A percentile compares a stretch with the other conserved stretches of the same genome.
Conservation (phyloP, 2,113 vertebrate genomes). For the Sclerurus mexicanus region DNA sequence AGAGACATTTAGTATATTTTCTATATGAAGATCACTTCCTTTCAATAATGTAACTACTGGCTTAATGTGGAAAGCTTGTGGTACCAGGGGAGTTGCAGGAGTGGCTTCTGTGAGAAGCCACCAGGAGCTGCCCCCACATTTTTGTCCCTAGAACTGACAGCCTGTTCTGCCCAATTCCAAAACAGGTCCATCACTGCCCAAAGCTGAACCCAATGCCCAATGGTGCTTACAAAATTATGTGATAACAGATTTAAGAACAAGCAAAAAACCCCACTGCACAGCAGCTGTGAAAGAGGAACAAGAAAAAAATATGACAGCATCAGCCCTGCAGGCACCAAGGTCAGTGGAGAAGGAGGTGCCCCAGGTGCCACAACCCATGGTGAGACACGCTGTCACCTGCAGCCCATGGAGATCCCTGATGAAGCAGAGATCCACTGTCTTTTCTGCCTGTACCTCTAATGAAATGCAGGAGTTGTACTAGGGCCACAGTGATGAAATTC, state of each 20-base stretch:
- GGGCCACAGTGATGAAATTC: not conserved
- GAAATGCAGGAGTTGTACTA: not conserved
- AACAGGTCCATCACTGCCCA: not conserved
- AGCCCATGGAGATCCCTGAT: fast-evolving
- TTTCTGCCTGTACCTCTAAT: not conserved
- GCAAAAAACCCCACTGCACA: not conserved
- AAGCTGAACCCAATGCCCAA: not conserved
- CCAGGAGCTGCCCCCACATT: not conserved
- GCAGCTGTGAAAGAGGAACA: not conserved
- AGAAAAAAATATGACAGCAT: not conserved
- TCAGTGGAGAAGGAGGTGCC: not conserved
- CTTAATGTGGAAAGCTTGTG: not conserved
- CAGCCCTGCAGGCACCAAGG: not conserved
- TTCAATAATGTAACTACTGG: not conserved
- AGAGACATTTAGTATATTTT: not conserved
- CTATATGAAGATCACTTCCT: not conserved
- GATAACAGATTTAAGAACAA: not conserved
- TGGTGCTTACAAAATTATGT: not conserved
- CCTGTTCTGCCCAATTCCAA: not conserved
- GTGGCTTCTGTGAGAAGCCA: not conserved
- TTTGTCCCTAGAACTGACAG: not conserved
- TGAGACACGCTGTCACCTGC: not conserved
- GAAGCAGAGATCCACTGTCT: not conserved
- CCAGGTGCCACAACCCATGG: fast-evolving
- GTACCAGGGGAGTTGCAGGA: not conserved